Base-by-base conservation (phyloP, 1,140 invertebrate species). In the Saccostrea cuccullata region DNA sequence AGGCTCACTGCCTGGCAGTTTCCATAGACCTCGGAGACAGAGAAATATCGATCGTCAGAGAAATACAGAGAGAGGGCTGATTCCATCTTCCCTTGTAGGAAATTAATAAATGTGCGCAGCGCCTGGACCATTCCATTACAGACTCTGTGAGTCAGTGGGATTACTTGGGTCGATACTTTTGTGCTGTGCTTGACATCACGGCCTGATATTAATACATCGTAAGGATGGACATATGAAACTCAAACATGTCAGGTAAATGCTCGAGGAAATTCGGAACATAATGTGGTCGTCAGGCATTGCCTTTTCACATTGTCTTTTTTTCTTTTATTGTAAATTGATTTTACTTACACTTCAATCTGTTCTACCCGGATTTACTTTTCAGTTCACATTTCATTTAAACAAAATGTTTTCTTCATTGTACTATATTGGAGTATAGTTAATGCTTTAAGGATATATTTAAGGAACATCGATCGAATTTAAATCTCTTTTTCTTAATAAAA, bases 31-130 rank as follows among this genome's bases (percentile, higher is more conserved):
- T 3, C 70, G 70, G 70, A 77, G 70, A 77, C 70, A 77, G 26
- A 77, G 70, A 30, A 77, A 36, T 77, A 77, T 77, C 70, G 70
- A 77, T 77, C 70, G 13, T 17, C 15, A 13, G 70, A 26, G 30
- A 77, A 26, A 23, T 77, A 77, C 70, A 26, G 23, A 77, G 23
- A 77, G 70, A 36, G 70, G 70, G 30, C 30, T 17, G 70, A 36
- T 77, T 77, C 70, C 70, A 77, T 77, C 70, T 77, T 77, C 70
- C 15, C 70, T 77, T 77, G 70, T 77, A 77, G 70, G 15, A 77
- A 77, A 77, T 67, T 77, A 36, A 77, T 77, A 30, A 30, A 77
- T 77, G 70, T 77, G 70, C 70, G 70, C 70, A 77, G 26, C 9
- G 70, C 70, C 70, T 26, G 70, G 70, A 77, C 70, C 70, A 77